A percentile compares a stretch with the other conserved stretches of the same genome.
phyloP scores from a whole-genome alignment of 2,113 vertebrate species.

The Sminthopsis crassicaudata region DNA sequence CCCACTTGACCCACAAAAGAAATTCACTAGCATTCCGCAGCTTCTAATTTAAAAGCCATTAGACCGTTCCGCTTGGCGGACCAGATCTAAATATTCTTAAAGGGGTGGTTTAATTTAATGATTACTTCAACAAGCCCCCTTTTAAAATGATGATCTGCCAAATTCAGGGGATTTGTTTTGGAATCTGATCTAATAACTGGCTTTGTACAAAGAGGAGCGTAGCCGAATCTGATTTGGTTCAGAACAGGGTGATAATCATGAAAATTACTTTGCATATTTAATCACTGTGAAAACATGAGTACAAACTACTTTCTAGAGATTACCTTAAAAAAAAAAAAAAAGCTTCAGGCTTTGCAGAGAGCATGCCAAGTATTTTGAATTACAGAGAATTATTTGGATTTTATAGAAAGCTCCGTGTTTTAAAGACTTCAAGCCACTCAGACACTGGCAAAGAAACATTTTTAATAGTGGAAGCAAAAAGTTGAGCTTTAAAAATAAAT shows the following conservation, averaged over 20 bases:
- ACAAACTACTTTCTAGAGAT: slow-evolving; percentile 89
- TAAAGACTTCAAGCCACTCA: slow-evolving; percentile 82
- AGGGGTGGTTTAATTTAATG: slow-evolving; percentile 99
- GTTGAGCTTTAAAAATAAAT: slow-evolving; percentile 43
- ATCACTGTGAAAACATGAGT: slow-evolving; percentile 88
- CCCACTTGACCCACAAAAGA: slow-evolving; percentile 90
- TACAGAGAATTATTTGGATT: slow-evolving; percentile 85
- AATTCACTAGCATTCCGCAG: slow-evolving; percentile 85
- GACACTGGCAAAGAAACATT: slow-evolving; percentile 74
- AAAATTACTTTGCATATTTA: slow-evolving; percentile 93
- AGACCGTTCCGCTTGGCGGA: slow-evolving; percentile 94
- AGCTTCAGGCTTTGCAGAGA: slow-evolving; percentile 84
- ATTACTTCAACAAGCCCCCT: slow-evolving; percentile 98
- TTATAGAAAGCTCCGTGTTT: slow-evolving; percentile 82
- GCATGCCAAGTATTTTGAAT: slow-evolving; percentile 87
- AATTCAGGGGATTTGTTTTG: slow-evolving; percentile 96
- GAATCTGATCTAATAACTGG: slow-evolving; percentile 94
- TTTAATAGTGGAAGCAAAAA: slow-evolving; percentile 70
- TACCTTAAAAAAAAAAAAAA: slow-evolving; percentile 82
- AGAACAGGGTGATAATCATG: slow-evolving; percentile 88
- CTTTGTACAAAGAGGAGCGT: slow-evolving; percentile 87
- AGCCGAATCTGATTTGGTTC: slow-evolving; percentile 90
- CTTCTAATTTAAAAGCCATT: slow-evolving; percentile 95
- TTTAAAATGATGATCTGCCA: slow-evolving; percentile 95
- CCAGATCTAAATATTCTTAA: slow-evolving; percentile 97